phyloP scores from a whole-genome alignment of 2,113 vertebrate genomes.

The Paedocypris sp. region DNA sequence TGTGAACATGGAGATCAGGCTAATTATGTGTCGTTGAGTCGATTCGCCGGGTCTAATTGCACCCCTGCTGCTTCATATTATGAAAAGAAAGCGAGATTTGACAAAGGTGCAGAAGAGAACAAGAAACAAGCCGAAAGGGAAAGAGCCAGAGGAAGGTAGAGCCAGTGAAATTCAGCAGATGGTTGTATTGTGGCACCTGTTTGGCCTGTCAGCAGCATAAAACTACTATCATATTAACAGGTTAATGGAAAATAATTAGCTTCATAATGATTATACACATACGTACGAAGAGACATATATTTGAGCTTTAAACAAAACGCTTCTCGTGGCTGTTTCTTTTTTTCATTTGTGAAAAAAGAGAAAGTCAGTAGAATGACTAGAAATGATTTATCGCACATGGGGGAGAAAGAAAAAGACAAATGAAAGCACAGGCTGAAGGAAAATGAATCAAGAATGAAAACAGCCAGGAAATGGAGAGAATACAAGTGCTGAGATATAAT shows the following conservation, averaged over 20 bases:
- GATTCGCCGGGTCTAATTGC: slow-evolving; percentile 28
- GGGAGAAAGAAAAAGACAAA: slow-evolving; percentile 3
- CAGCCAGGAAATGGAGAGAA: not conserved
- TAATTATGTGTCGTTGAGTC: slow-evolving; percentile 33
- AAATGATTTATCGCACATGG: not conserved
- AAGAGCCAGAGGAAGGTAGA: not conserved
- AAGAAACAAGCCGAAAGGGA: not conserved
- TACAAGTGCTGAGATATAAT: not conserved
- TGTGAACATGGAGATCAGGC: slow-evolving; percentile 43
- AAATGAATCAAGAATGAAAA: not conserved
- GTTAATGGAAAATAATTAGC: slow-evolving; percentile 27
- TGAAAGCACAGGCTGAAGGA: not conserved
- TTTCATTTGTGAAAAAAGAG: not conserved
- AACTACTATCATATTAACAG: slow-evolving; percentile 12
- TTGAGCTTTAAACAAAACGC: not conserved
- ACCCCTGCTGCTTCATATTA: slow-evolving; percentile 23
- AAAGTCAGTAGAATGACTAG: slow-evolving; percentile 8
- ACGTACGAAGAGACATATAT: too few relatives aligned
- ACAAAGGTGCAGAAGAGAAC: not conserved
- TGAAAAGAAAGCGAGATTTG: slow-evolving; percentile 12
- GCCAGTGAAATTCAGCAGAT: not conserved
- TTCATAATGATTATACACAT: slow-evolving; percentile 5
- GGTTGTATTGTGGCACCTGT: slow-evolving; percentile 1
- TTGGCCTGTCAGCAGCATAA: slow-evolving; percentile 25
- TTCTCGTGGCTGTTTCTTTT: not conserved